A percentile compares a stretch with the other conserved stretches of the same genome.
These are phyloP conservation scores for Cephus pygmeus DNA, from an alignment of 2,888 invertebrate species.

Conservation along the genomic window DNA sequence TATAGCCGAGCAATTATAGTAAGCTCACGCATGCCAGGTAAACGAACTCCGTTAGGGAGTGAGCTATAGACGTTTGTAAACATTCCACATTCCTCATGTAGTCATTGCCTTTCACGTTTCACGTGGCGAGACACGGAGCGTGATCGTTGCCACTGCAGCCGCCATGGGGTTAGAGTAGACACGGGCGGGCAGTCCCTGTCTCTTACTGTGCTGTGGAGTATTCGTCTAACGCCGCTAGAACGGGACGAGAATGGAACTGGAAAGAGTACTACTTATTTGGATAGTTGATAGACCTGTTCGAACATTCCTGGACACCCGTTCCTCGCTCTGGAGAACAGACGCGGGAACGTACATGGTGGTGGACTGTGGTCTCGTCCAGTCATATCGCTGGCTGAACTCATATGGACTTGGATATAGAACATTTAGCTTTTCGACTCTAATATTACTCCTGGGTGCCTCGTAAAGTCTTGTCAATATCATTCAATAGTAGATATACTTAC, in stretches of 20 bases:
- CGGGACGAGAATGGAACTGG: constrained; percentile 22
- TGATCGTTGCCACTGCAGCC: constrained; percentile 6
- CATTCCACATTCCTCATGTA: constrained; percentile 48
- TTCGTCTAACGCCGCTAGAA: constrained; percentile 19
- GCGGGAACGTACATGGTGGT: not conserved
- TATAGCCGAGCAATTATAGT: not conserved
- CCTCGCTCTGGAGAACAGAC: not conserved
- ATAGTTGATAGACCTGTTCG: constrained; percentile 45
- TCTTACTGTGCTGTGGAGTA: not conserved
- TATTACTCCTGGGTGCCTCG: no score
- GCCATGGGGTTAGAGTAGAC: not conserved
- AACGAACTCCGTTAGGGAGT: constrained; percentile 41
- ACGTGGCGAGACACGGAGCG: constrained; percentile 6
- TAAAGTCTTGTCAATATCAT: not conserved
- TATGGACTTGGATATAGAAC: not conserved
- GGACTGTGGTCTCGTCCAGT: not conserved
- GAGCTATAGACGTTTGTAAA: constrained; percentile 47
- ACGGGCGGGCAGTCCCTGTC: not conserved
- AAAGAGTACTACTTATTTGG: constrained; percentile 44
- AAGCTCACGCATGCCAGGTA: constrained; percentile 25
- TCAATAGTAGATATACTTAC: not conserved
- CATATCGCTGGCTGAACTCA: not conserved
- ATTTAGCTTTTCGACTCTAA: no score
- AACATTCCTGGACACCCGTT: constrained; percentile 25
- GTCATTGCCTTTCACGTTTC: constrained; percentile 27